Percentiles rank a stretch among this genome's conserved stretches.
These are phyloP conservation scores for Leiothrix lutea DNA, from an alignment of 2,113 vertebrate species.

Conservation along the genomic window DNA sequence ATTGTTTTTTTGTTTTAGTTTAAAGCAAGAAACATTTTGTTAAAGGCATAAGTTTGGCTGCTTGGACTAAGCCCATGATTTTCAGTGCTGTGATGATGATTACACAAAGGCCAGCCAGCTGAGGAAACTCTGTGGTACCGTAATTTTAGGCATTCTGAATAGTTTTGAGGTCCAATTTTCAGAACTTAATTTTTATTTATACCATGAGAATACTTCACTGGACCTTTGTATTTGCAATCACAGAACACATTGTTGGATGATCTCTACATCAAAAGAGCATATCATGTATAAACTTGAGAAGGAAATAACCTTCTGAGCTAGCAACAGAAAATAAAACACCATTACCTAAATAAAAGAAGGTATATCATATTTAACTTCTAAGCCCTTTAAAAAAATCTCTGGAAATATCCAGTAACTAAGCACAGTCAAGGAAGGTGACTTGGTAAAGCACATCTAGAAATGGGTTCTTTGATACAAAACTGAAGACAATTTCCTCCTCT, in stretches of 20 bases:
- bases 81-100: not conserved
- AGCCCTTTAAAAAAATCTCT: not conserved
- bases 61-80: not conserved
- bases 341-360: not conserved
- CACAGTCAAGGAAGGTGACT: not conserved
- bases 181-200: not conserved
- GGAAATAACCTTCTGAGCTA: not conserved
- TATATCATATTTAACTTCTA: not conserved
- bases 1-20: not conserved
- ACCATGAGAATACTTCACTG: not conserved
- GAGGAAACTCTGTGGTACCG: rapidly evolving
- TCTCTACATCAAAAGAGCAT: not conserved
- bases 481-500: not conserved
- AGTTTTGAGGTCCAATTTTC: not conserved
- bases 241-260: not conserved
- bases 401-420: not conserved
- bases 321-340: not conserved
- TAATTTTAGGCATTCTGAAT: not conserved
- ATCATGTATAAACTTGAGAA: not conserved
- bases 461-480: not conserved
- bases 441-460: not conserved
- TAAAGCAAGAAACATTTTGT: not conserved
- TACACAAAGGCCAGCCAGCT: rapidly evolving
- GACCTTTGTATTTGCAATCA: not conserved
- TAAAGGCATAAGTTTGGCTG: not conserved